Evolutionary conservation across 2,888 invertebrate species (phyloP).

Genomic region (Nasonovia ribisnigri): DNA sequence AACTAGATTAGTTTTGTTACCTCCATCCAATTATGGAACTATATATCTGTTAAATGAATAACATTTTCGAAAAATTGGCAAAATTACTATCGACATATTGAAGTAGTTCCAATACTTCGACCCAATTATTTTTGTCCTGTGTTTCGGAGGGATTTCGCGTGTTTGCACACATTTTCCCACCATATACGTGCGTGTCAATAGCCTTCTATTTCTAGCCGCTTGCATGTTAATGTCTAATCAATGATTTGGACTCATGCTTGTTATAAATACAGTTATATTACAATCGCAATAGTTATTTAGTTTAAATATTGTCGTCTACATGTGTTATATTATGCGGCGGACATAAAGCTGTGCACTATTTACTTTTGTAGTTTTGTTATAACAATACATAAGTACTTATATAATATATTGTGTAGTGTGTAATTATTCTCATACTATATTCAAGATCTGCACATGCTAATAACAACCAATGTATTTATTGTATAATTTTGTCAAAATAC

Average conservation of each 20-base stretch:
- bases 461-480: background rate
- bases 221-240: constrained; percentile 63
- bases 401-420: background rate
- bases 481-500: background rate
- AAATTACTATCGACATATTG: constrained; percentile 12
- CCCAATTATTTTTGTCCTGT: constrained; percentile 21
- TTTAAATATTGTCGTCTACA: background rate
- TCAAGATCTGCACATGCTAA: background rate
- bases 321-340: background rate
- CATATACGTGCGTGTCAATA: constrained; percentile 51
- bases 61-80: background rate
- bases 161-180: constrained; percentile 44
- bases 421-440: background rate
- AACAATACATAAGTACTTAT: background rate
- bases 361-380: background rate
- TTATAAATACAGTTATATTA: constrained; percentile 29
- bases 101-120: constrained; percentile 22
- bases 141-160: constrained; percentile 47
- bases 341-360: background rate
- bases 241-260: constrained; percentile 42
- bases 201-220: constrained; percentile 46
- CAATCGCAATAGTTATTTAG: background rate
- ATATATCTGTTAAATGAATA: constrained; percentile 15
- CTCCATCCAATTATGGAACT: background rate
- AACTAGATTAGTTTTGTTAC: background rate